Evolutionary conservation across 2,888 invertebrate genomes (phyloP).

Genomic region (Apocheima hispidaria): DNA sequence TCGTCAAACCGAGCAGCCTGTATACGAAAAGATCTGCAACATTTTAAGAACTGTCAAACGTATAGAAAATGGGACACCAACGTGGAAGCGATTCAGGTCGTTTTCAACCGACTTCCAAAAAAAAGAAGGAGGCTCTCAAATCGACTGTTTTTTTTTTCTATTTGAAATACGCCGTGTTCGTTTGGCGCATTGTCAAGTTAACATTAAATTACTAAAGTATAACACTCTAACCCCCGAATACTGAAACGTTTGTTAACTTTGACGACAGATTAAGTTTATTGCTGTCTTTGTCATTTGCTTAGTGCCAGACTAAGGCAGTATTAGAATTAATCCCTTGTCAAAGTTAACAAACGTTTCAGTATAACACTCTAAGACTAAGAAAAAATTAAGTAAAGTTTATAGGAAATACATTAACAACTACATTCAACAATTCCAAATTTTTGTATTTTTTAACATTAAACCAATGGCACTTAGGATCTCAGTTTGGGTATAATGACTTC

Average conservation of each 20-base stretch:
- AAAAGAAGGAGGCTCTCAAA: neutral
- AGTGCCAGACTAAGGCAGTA: too few species aligned
- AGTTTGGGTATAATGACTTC: slow-evolving; percentile 14
- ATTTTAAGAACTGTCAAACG: too few species aligned
- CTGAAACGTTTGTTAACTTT: too few species aligned
- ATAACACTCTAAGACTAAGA: slow-evolving; percentile 19
- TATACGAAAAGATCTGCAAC: too few species aligned
- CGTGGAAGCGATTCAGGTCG: too few species aligned
- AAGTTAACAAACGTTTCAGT: too few species aligned
- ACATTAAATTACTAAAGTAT: slow-evolving; percentile 17
- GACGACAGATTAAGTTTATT: too few species aligned
- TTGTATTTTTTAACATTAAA: slow-evolving; percentile 7
- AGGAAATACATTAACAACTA: slow-evolving; percentile 12
- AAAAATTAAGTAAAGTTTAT: neutral
- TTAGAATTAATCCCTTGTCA: too few species aligned
- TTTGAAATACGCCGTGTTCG: slow-evolving; percentile 42
- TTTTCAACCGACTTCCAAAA: too few species aligned
- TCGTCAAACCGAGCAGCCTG: too few species aligned
- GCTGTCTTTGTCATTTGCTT: too few species aligned
- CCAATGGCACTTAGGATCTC: slow-evolving; percentile 32
- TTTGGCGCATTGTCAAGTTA: slow-evolving; percentile 79
- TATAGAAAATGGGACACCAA: too few species aligned
- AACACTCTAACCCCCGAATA: slow-evolving; percentile 15
- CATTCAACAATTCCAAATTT: slow-evolving; percentile 24
- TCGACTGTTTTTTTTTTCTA: slow-evolving; percentile 19